Percentiles rank a stretch among this genome's conserved stretches.
These are phyloP conservation scores for Phenganax marumi DNA, from an alignment of 92 coral and sea anemone genomes.

Conservation along the genomic window DNA sequence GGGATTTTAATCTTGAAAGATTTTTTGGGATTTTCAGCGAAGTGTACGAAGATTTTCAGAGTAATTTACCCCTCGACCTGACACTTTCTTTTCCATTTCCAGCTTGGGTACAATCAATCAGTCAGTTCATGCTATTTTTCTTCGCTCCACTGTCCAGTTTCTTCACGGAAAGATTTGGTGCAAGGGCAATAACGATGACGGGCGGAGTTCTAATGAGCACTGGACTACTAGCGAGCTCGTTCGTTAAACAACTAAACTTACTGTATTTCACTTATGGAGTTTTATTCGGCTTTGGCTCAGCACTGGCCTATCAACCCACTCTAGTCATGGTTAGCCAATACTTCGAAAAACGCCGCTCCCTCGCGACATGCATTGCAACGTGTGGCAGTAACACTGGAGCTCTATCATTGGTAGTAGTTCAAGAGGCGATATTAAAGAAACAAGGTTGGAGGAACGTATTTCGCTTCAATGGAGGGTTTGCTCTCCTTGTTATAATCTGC, in stretches of 20 bases:
- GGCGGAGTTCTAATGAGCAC: slow-evolving; percentile 80
- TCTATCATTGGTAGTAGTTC: slow-evolving; percentile 76
- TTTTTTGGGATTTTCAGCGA: too few relatives aligned
- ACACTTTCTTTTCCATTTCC: background rate
- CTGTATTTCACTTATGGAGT: slow-evolving; percentile 83
- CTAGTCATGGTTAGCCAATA: slow-evolving; percentile 87
- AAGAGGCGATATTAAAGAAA: slow-evolving; percentile 67
- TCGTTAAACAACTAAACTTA: slow-evolving; percentile 53
- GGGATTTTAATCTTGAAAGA: too few relatives aligned
- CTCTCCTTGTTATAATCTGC: slow-evolving; percentile 68
- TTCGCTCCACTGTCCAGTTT: slow-evolving; percentile 80
- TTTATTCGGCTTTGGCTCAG: slow-evolving; percentile 84
- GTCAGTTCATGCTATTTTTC: slow-evolving; percentile 81
- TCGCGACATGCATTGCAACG: slow-evolving; percentile 92
- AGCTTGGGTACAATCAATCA: slow-evolving; percentile 99
- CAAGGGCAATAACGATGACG: slow-evolving; percentile 68
- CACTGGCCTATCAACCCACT: slow-evolving; percentile 85
- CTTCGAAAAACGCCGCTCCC: slow-evolving; percentile 81
- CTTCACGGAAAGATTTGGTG: slow-evolving; percentile 75
- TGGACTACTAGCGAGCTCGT: slow-evolving; percentile 76
- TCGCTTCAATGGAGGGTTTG: slow-evolving; percentile 74
- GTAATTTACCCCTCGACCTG: too few relatives aligned
- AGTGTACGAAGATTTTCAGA: too few relatives aligned
- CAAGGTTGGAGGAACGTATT: slow-evolving; percentile 88
- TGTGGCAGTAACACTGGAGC: slow-evolving; percentile 96